Conservation (phyloP, 30 jellyfish, hydroid and myxozoan genomes). For the Aurelia coerulea region DNA sequence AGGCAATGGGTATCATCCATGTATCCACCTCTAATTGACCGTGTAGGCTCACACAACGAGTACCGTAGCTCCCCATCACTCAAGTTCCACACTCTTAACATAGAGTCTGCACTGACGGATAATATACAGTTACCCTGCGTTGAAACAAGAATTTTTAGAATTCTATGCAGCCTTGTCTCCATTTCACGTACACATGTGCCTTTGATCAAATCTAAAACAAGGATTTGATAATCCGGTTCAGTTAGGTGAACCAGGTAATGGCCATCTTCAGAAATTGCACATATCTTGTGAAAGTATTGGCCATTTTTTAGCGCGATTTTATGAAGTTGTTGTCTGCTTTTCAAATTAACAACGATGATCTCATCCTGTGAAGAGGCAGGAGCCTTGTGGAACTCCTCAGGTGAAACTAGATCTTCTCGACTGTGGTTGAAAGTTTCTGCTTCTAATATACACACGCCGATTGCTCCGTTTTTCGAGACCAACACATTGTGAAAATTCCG, state of each 20-base stretch:
- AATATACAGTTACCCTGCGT: conserved; percentile 80
- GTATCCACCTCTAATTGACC: conserved; percentile 82
- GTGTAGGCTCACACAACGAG: conserved; percentile 70
- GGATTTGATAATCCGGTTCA: conserved; percentile 67
- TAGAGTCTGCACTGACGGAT: conserved; percentile 72
- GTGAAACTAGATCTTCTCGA: not conserved
- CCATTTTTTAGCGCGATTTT: conserved; percentile 35
- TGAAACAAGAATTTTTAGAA: conserved; percentile 62
- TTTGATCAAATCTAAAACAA: conserved; percentile 68
- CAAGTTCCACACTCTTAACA: conserved; percentile 70
- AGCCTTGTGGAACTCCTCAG: conserved; percentile 1
- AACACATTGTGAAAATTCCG: conserved; percentile 63
- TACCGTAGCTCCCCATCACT: conserved; percentile 66
- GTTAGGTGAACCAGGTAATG: conserved; percentile 69
- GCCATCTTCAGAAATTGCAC: conserved; percentile 85
- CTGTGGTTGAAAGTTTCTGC: conserved; percentile 15
- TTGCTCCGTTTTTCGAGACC: conserved; percentile 63
- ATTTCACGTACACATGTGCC: conserved; percentile 65
- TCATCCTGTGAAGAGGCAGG: conserved; percentile 31
- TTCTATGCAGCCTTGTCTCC: conserved; percentile 60
- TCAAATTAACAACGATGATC: conserved; percentile 58
- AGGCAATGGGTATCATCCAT: conserved; percentile 85
- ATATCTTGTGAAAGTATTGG: conserved; percentile 43
- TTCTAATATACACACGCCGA: conserved; percentile 66
- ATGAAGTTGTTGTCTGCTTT: conserved; percentile 47